A percentile compares a stretch with the other conserved stretches of the same genome.
These are phyloP conservation scores for Temnothorax longispinosus DNA, from an alignment of 1,140 invertebrate species.

Conservation along the genomic window DNA sequence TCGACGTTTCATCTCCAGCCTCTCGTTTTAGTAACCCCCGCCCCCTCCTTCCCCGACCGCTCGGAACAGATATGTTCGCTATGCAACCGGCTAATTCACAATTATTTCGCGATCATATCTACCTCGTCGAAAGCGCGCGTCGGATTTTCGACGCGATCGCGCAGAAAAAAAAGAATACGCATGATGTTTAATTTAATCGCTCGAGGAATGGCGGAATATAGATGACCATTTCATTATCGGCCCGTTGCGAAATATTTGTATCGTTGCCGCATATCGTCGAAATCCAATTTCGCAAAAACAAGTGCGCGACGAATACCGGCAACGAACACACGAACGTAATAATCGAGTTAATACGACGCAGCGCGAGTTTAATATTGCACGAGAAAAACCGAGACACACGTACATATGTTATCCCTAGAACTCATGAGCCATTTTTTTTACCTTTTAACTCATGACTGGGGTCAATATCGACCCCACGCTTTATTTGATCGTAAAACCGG, in stretches of 20 bases:
- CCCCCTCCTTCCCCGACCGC: neutral
- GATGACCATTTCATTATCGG: conserved; percentile 46
- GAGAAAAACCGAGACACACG: neutral
- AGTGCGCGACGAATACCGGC: neutral
- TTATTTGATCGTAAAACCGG: too few species aligned
- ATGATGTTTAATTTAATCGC: conserved; percentile 48
- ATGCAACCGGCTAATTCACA: conserved; percentile 6
- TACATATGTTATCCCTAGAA: neutral
- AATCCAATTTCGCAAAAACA: conserved; percentile 56
- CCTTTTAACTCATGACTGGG: too few species aligned
- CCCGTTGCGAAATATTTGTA: conserved; percentile 8
- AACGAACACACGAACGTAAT: neutral
- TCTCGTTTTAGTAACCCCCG: neutral
- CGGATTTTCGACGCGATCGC: conserved; percentile 10
- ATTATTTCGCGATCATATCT: conserved; percentile 21
- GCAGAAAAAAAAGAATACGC: conserved; percentile 1
- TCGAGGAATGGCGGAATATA: neutral
- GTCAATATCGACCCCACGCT: too few species aligned
- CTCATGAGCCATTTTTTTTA: too few species aligned
- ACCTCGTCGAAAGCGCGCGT: neutral
- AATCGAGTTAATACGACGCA: neutral
- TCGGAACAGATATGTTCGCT: neutral
- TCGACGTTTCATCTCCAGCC: conserved; percentile 15
- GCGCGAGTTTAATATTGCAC: neutral
- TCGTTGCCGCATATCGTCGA: neutral